phyloP scores from a whole-genome alignment of 2,113 vertebrate species.

The Guaruba guarouba region DNA sequence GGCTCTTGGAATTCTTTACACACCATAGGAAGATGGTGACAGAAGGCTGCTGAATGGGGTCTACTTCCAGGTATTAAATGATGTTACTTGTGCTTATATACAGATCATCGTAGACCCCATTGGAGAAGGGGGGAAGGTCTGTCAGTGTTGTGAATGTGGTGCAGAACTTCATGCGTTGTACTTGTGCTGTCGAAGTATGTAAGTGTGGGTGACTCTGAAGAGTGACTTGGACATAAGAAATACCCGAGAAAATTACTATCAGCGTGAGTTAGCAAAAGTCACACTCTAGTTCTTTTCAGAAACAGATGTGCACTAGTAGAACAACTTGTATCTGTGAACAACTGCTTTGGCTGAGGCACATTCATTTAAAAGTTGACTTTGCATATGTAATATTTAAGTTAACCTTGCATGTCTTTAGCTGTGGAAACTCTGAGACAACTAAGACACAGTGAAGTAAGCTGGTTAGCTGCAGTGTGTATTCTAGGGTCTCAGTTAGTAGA shows the following conservation, averaged over 20 bases:
- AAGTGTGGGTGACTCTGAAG: not conserved
- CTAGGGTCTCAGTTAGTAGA: not conserved
- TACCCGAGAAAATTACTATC: not conserved
- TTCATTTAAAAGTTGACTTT: not conserved
- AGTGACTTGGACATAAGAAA: not conserved
- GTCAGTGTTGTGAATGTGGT: not conserved
- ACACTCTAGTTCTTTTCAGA: not conserved
- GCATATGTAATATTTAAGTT: not conserved
- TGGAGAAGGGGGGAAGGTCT: not conserved
- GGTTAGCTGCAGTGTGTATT: not conserved
- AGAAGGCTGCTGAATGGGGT: not conserved
- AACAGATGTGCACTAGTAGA: not conserved
- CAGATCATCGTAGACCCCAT: not conserved
- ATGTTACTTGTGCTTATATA: not conserved
- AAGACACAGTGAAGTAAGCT: not conserved
- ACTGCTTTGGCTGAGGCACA: not conserved
- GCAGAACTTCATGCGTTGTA: not conserved
- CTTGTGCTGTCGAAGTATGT: not conserved
- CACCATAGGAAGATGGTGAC: fast-evolving
- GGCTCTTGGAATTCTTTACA: not conserved
- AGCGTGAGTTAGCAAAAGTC: not conserved
- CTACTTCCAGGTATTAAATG: not conserved
- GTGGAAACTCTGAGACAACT: not conserved
- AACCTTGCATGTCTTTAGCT: not conserved
- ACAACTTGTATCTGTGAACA: not conserved